Evolutionary conservation across 1,140 invertebrate species (phyloP), one percentile per base, ranked within the genome.

Genomic region (Euura saliciscinereae): DNA sequence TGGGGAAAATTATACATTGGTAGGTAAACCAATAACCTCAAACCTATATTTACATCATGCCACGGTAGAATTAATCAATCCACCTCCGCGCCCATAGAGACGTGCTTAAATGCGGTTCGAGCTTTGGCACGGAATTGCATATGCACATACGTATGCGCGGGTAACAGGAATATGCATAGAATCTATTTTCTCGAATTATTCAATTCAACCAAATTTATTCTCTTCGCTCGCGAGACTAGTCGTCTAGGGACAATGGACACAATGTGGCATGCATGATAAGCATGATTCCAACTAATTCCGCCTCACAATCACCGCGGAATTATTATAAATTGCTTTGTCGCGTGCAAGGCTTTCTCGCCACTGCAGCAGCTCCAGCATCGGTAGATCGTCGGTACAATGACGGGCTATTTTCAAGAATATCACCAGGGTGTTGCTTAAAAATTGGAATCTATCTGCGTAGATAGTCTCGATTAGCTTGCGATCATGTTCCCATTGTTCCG

Each of bases 401-500:
- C 28, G 28, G 28, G 28, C 28, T 28, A 28, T 28, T 28, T 28
- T 28, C 28, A 28, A 28, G 28, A 28, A 28, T 28, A 28, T 28
- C 28, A 28, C 28, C 28, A 1, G 1, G 28, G 28, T 28, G 28
- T 28, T 28, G 28, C 28, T 1, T 28, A 28, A 28, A 28, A 28
- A 28, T 28, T 28, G 28, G 28, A 28, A 28, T 28, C 28, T 28
- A 28, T 28, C 51, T n/a, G 51, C 6, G 28, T n/a, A 59, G 51
- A 8, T 59, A 59, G 8, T 10, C 59, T 67, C 66, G 11, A 67
- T 67, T 67, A 28, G 10, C 11, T 44, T 10, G 66, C 43, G 66
- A 67, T 42, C 28, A 6, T 13, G 66, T 7, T 67, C 66, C 66
- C 42, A 67, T 67, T 67, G 66, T 67, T 67, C 13, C 51, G 13